These are phyloP conservation scores for Ypsolopha sequella DNA, from an alignment of 2,888 invertebrate genomes.

Conservation along the genomic window DNA sequence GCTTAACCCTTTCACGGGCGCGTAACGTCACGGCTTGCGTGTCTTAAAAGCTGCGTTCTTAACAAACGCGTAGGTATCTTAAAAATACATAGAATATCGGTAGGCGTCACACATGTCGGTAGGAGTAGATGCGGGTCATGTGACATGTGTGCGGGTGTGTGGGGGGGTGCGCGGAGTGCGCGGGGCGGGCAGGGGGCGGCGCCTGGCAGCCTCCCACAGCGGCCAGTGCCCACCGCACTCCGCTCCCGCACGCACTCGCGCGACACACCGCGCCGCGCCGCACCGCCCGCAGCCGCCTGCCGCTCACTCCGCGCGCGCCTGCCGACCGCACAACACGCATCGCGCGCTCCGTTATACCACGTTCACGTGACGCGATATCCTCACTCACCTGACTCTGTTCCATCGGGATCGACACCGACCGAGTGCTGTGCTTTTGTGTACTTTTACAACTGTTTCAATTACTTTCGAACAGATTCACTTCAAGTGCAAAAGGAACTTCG, in stretches of 20 bases:
- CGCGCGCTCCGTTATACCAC: conserved; percentile 14
- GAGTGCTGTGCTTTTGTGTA: neutral
- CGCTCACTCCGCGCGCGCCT: conserved; percentile 45
- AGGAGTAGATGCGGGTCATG: conserved; percentile 41
- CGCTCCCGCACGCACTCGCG: conserved; percentile 2
- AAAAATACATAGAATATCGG: conserved; percentile 51
- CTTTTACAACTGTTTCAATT: too few species aligned
- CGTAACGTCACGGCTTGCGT: neutral
- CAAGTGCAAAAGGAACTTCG: neutral
- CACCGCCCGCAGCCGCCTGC: conserved; percentile 38
- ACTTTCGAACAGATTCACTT: neutral
- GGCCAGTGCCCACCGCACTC: conserved; percentile 14
- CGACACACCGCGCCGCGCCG: conserved; percentile 6
- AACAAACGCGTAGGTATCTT: neutral
- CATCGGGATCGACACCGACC: neutral
- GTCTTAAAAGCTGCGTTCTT: neutral
- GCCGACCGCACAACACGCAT: conserved; percentile 4
- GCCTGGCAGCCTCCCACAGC: conserved; percentile 20
- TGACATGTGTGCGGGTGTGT: conserved; percentile 45
- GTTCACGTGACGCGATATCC: conserved; percentile 13
- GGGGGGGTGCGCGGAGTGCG: conserved; percentile 13
- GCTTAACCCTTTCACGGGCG: neutral
- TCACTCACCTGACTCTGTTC: neutral
- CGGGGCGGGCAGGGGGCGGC: conserved; percentile 52
- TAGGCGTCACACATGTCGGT: conserved; percentile 57